Base-by-base conservation (phyloP, 2,113 vertebrate species). In the Equus quagga region DNA sequence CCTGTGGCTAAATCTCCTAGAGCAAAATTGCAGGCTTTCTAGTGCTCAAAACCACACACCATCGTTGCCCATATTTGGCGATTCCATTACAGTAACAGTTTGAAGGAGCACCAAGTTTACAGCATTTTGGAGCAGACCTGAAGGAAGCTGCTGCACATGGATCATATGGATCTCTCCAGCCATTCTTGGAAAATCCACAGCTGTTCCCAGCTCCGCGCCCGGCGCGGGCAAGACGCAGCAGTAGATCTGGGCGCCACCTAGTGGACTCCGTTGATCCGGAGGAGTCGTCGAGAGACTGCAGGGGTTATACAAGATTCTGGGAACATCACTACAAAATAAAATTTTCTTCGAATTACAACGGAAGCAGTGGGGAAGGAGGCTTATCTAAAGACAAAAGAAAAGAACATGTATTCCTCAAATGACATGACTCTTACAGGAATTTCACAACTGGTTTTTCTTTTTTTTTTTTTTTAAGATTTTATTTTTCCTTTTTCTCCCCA, bases 221-320 rank as follows among this genome's bases (percentile, higher is more conserved):
- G 2, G 31, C 4, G 4, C 28, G 51, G 56, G 58, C 56, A 5
- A n/a, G 5, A 6, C 3, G 15, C 92, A 15, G 87, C 26, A 10
- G 93, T 21, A 86, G 94, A n/a, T 58, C 67, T 85, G 64, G 76
- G 98, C 96, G 97, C 98, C 98, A 98, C 93, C 98, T 97, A 79
- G 98, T 98, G 98, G 98, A 46, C 33, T 36, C 89, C 81, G 2
- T 23, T 9, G 86, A 56, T 65, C 31, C 24, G 76, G 84, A 88
- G 56, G 23, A 70, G 64, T 78, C 36, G 6, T 36, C 62, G 17
- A 84, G 81, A 69, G 36, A 19, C 23, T 2, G n/a, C 11, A 8
- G 12, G 44, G 8, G 4, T 73, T 65, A 12, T 2, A 1, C 1
- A 67, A 79, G 46, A 72, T 19, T 41, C 87, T 73, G 31, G 12